Percentiles rank a stretch among this genome's conserved stretches.
Conservation (phyloP, 2,113 vertebrate genomes). For the Chamaea fasciata region DNA sequence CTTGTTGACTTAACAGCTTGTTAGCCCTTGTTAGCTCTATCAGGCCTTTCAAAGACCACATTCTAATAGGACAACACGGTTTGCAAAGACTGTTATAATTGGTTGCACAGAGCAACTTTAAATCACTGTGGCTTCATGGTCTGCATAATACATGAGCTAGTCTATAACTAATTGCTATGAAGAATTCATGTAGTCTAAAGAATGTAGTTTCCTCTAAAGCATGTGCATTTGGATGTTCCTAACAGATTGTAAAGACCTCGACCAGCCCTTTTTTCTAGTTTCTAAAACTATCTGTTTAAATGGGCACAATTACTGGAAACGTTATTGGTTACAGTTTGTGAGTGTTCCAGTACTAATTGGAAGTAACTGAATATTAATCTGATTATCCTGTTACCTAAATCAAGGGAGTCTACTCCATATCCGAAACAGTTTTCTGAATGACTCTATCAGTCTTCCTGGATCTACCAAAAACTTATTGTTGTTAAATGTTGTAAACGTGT, state of each 20-base stretch:
- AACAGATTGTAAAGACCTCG: background rate
- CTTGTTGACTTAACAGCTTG: background rate
- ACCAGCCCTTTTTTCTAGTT: background rate
- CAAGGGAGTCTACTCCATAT: background rate
- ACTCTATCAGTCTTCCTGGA: background rate
- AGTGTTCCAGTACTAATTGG: background rate
- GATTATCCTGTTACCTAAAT: background rate
- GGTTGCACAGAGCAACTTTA: background rate
- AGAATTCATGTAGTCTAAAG: background rate
- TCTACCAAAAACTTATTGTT: background rate
- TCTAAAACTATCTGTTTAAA: background rate
- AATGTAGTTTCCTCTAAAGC: background rate
- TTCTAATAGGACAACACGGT: background rate
- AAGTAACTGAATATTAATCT: background rate
- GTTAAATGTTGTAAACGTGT: background rate
- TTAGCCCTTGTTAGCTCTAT: background rate
- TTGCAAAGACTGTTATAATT: background rate
- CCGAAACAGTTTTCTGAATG: background rate
- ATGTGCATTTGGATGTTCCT: background rate
- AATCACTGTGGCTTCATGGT: background rate
- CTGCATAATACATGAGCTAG: background rate
- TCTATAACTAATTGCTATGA: background rate
- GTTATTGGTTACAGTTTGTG: background rate
- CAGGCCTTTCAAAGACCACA: background rate
- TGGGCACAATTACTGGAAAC: background rate